Evolutionary conservation across 2,888 invertebrate species (phyloP), one percentile per base, ranked within the genome.

Genomic region (Acleris cristana): DNA sequence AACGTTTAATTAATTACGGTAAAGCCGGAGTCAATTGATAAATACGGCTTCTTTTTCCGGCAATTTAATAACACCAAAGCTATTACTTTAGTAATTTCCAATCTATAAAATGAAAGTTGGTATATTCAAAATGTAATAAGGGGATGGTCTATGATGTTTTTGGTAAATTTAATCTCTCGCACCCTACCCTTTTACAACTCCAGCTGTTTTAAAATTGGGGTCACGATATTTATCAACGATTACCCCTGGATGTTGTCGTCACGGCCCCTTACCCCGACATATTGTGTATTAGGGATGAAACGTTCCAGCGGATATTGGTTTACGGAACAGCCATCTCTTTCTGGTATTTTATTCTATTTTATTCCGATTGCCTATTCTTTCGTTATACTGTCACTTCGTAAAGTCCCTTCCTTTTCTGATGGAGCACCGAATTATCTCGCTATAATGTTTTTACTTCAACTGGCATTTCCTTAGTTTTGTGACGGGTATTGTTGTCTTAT

Each of bases 131-230:
- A 40, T 40, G 40, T 34, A 34, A 40, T 19, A 34, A 16, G 16
- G 19, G 10, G 30, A 21, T 3, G 6, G 26, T 14, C n/a, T 58
- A 58, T 57, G 62, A 44, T 53, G 63, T 58, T 67, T 58, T 48
- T 14, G 34, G 40, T 40, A 40, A 40, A 40, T 58, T 49, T 67
- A 67, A 67, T 63, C 57, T 23, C 57, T 23, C 56, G 52, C 58
- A 54, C 66, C 66, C 61, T 45, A 65, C 56, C 51, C 66, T 30
- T 56, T 52, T 44, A 30, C 40, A 26, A n/a, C 34, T 64, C 30
- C 56, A 66, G 62, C 57, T 67, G 67, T 58, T 67, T 67, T 67
- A 54, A 63, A 66, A 67, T 57, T 61, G 61, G 67, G 67, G 67
- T 62, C 63, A 63, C 26, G 58, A 63, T 67, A 54, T 62, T 67